Evolutionary conservation across 1,140 invertebrate genomes (phyloP), one percentile per base, ranked within the genome.

Genomic region (Metopolophium dirhodum): DNA sequence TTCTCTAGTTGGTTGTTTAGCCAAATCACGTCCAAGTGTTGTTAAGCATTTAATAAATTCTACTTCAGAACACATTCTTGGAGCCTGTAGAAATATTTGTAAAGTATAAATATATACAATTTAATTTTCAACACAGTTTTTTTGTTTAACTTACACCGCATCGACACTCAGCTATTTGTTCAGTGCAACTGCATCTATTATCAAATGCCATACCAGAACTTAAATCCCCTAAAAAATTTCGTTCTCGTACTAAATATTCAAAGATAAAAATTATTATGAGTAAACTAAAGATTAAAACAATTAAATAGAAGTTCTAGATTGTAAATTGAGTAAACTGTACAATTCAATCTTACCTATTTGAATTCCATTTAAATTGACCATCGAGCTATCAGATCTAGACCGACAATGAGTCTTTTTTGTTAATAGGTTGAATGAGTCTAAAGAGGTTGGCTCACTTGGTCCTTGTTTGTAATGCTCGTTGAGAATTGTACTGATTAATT

Each of bases 161-260:
- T 94, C 96, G 96, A 95, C 97, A 98, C 90, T 97, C 96, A 94
- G 96, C 97, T 94, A 96, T 92, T 96, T 95, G 97, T 94, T 97
- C 96, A 95, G 97, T 97, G 95, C 99, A 99, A 94, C 97, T 97
- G 96, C 99, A 99, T 93, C 99, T 98, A 95, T 98, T 99, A 95
- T 99, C 98, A 96, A 99, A 99, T 47, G 98, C 99, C 94, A 98
- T 96, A 61, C 99, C 99, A 83, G 98, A 98, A 93, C 97, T 97
- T 93, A 99, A 95, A 96, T 99, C 99, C 77, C 99, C 99, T 30
- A 99, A 96, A 95, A 97, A 97, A 94, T 97, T 94, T 95, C 93
- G 95, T 94, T 85, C 95, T 95, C 90, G 49, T n/a, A 95, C 95
- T 89, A 96, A 92, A 89, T 90, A 92, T 30, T n/a, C 47, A 86